phyloP scores from a whole-genome alignment of 2,113 vertebrate genomes.

The Calonectris borealis region DNA sequence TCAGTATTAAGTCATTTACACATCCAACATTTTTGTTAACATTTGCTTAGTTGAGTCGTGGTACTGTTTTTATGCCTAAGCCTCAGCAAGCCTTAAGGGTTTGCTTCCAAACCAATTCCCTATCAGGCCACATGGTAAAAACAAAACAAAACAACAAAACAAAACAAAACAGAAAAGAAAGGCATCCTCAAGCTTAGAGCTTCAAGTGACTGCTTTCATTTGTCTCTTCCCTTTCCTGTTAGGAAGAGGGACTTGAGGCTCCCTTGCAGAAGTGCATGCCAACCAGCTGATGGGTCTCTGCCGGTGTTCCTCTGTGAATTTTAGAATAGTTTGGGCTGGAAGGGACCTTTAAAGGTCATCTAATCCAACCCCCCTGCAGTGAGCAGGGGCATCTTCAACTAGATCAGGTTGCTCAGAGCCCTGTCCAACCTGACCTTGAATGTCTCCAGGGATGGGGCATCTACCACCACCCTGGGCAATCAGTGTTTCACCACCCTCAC shows the following conservation, averaged over 20 bases:
- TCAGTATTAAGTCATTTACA: neutral
- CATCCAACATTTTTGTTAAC: neutral
- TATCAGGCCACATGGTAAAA: neutral
- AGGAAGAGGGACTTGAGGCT: neutral
- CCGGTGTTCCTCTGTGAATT: neutral
- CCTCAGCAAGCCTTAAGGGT: neutral
- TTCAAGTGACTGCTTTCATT: neutral
- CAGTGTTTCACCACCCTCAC: no score
- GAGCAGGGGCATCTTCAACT: neutral
- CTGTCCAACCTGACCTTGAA: neutral
- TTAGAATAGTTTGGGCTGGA: neutral
- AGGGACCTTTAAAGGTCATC: neutral
- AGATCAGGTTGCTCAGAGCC: neutral
- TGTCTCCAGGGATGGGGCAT: neutral
- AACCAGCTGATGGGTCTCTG: neutral
- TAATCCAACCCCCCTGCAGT: neutral
- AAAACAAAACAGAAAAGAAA: neutral
- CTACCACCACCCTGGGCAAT: no score
- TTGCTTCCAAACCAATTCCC: neutral
- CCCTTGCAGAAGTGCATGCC: neutral
- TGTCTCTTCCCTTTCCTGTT: neutral
- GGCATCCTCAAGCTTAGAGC: neutral
- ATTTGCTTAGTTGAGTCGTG: neutral
- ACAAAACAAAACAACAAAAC: neutral
- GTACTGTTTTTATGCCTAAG: neutral